Percentiles rank a stretch among this genome's conserved stretches.
phyloP scores from a whole-genome alignment of 2,888 invertebrate genomes.

The Dione juno region DNA sequence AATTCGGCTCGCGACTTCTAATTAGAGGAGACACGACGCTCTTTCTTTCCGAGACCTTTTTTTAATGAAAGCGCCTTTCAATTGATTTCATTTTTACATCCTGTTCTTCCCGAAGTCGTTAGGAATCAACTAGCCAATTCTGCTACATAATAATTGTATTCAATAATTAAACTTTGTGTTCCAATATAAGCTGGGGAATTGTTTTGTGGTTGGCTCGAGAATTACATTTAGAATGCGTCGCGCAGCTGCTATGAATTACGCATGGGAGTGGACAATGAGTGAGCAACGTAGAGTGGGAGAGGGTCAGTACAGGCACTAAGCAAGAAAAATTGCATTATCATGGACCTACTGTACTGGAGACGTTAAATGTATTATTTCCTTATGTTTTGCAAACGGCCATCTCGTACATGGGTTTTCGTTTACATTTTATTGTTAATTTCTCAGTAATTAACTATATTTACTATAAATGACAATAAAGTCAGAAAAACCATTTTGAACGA shows the following conservation, averaged over 20 bases:
- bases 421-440: not conserved
- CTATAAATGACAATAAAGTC: too few species aligned
- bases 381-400: not conserved
- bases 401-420: not conserved
- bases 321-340: slow-evolving; percentile 30
- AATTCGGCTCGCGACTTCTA: slow-evolving; percentile 80
- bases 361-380: not conserved
- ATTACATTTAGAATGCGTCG: slow-evolving; percentile 79
- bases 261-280: slow-evolving; percentile 69
- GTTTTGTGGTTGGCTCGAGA: slow-evolving; percentile 40
- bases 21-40: slow-evolving; percentile 75
- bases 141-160: slow-evolving; percentile 34
- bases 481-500: too few species aligned
- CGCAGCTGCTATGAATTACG: slow-evolving; percentile 70
- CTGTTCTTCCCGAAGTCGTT: slow-evolving; percentile 48
- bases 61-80: slow-evolving; percentile 74
- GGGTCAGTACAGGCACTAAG: slow-evolving; percentile 31
- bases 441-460: too few species aligned
- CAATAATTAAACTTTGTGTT: slow-evolving; percentile 28
- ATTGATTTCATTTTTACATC: slow-evolving; percentile 77
- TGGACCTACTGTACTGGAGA: slow-evolving; percentile 15
- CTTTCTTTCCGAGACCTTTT: slow-evolving; percentile 65
- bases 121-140: slow-evolving; percentile 35
- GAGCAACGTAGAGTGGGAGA: slow-evolving; percentile 67
- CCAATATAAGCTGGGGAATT: slow-evolving; percentile 27